Conservation (phyloP, 2,888 invertebrate species). For the Eilema griseolum region DNA sequence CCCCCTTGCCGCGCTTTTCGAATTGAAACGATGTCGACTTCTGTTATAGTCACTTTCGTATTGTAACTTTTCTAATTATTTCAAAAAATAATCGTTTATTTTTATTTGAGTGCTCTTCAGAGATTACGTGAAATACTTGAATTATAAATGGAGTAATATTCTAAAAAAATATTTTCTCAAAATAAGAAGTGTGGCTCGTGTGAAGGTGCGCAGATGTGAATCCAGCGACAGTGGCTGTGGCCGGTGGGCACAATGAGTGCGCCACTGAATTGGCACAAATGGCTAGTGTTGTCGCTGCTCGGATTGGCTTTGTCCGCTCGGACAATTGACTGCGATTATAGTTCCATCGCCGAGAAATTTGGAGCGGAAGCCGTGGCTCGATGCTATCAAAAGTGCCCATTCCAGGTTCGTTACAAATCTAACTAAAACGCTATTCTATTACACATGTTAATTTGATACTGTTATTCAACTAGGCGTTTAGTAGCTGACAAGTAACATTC, state of each 20-base stretch:
- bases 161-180: conserved; percentile 35
- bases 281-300: conserved; percentile 84
- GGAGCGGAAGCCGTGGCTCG: conserved; percentile 84
- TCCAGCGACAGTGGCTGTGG: conserved; percentile 59
- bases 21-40: conserved; percentile 61
- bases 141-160: conserved; percentile 39
- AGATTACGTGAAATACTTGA: conserved; percentile 21
- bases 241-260: conserved; percentile 79
- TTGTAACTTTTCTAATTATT: conserved; percentile 35
- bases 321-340: conserved; percentile 86
- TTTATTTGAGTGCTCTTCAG: conserved; percentile 17
- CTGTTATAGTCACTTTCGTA: conserved; percentile 52
- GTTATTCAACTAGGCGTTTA: conserved; percentile 18
- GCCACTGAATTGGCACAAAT: conserved; percentile 85
- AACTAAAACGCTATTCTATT: not conserved
- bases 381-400: conserved; percentile 85
- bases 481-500: conserved; percentile 28
- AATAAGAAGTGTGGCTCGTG: conserved; percentile 57
- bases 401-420: conserved; percentile 74
- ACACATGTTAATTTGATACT: not conserved
- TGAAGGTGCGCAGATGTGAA: conserved; percentile 70
- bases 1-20: conserved; percentile 52
- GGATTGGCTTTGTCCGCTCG: conserved; percentile 87
- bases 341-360: conserved; percentile 86
- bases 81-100: conserved; percentile 19